Conservation (phyloP, 2,797 vertebrate species). For the Coilia nasus region DNA sequence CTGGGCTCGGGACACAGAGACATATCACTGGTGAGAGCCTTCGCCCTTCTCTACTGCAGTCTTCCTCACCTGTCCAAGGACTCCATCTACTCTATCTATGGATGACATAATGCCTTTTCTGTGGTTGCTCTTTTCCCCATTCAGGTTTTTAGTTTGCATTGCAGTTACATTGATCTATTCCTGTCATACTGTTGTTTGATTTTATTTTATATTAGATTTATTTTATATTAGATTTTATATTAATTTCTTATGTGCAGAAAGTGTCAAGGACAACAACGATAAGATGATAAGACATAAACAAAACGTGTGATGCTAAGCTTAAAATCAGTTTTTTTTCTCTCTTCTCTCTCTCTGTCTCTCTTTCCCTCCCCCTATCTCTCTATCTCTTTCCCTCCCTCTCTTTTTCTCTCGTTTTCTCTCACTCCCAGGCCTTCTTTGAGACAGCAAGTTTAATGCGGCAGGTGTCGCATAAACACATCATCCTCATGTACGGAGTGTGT, state of each 20-base stretch:
- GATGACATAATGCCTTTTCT: no score
- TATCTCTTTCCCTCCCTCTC: neutral
- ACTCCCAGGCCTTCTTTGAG: slow-evolving; percentile 91
- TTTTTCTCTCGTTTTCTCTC: neutral
- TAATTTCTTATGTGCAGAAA: no score
- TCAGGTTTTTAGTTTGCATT: neutral
- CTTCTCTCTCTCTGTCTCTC: neutral
- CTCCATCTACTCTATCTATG: no score
- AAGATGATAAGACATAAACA: no score
- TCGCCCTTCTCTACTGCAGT: neutral
- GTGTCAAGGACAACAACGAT: no score
- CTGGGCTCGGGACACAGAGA: slow-evolving; percentile 93
- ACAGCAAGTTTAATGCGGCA: slow-evolving; percentile 98
- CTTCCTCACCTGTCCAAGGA: neutral
- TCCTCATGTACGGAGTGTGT: slow-evolving; percentile 92
- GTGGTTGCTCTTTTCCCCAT: neutral
- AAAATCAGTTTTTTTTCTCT: neutral
- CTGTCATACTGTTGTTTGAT: neutral
- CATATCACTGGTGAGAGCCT: slow-evolving; percentile 88
- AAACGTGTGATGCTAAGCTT: no score
- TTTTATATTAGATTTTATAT: no score
- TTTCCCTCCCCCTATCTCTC: neutral
- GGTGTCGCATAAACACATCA: slow-evolving; percentile 95
- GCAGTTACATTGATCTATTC: neutral
- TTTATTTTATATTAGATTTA: no score